Conservation (phyloP, 2,888 invertebrate species). For the Idaea straminata region DNA sequence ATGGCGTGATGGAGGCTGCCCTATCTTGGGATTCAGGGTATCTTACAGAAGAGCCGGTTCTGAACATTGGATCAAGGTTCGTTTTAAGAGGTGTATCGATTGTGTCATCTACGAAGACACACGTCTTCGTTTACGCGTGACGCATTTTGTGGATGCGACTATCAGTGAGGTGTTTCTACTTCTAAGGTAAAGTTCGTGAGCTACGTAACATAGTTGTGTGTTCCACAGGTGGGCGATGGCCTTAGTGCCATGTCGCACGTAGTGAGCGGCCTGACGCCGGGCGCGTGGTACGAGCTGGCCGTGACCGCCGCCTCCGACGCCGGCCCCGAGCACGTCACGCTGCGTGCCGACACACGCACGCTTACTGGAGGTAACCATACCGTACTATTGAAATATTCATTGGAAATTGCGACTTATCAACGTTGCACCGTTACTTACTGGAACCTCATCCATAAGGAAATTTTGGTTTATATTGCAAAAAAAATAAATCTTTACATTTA, state of each 20-base stretch:
- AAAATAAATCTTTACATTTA: too few relatives aligned
- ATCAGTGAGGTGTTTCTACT: too few relatives aligned
- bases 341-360: constrained; percentile 81
- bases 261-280: constrained; percentile 77
- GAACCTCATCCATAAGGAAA: too few relatives aligned
- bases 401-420: too few relatives aligned
- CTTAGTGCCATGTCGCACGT: constrained; percentile 67
- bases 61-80: constrained; percentile 73
- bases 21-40: constrained; percentile 86
- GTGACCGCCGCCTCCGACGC: constrained; percentile 82
- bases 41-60: constrained; percentile 83
- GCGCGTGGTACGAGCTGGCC: constrained; percentile 81
- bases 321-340: constrained; percentile 77
- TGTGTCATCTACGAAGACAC: too few relatives aligned
- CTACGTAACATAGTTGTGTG: neutral
- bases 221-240: constrained; percentile 59
- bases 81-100: too few relatives aligned
- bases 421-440: too few relatives aligned
- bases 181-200: too few relatives aligned
- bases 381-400: too few relatives aligned
- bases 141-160: too few relatives aligned
- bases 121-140: too few relatives aligned
- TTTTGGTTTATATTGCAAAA: too few relatives aligned
- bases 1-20: constrained; percentile 91
- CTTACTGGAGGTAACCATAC: constrained; percentile 71